Base-by-base conservation (phyloP, 1,140 invertebrate species). In the Eciton burchellii region DNA sequence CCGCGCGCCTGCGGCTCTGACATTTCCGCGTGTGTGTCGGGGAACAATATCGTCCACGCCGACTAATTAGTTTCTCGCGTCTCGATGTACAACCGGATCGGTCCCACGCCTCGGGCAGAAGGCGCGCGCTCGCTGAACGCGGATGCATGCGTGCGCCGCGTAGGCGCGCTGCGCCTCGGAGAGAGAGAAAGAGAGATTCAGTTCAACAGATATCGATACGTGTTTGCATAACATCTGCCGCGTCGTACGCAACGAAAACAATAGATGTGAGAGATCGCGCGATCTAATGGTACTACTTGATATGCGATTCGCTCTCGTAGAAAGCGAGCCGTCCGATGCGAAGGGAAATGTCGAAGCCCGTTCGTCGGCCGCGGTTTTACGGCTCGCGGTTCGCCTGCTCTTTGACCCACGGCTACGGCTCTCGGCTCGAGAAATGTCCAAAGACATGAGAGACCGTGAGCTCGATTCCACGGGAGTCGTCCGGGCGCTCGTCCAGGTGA, bases 51-150 rank as follows among this genome's bases (percentile, higher is more conserved):
- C 26, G n/a, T 60, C 8, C 8, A 35, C n/a, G 24, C 45, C 29
- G 16, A 35, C 29, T 87, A 87, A 87, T 87, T 86, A 73, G 8
- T 57, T 70, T 74, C 66, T 62, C 81, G 19, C 71, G 73, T 86
- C 43, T 29, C 24, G 29, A 66, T 12, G 74, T 19, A 68, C 54
- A 66, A 12, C 45, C 63, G 29, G 43, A 59, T 57, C 41, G 12
- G 5, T 60, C 45, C 14, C 72, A 74, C 72, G 57, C 43, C 72
- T 63, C 63, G 49, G 68, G 19, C 11, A 57, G 43, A 47, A 66
- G 35, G 12, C 29, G 16, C 24, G 19, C 16, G 66, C 26, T 41
- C 45, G 49, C n/a, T n/a, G n/a, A n/a, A n/a, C 54, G 45, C 19
- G 52, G 47, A 26, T 45, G 57, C 29, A 8, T 24, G 41, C 19